A percentile compares a stretch with the other conserved stretches of the same genome.
Evolutionary conservation across 53 echinoderm and acorn worm genomes (phyloP).

Genomic region (Apostichopus leukothele): DNA sequence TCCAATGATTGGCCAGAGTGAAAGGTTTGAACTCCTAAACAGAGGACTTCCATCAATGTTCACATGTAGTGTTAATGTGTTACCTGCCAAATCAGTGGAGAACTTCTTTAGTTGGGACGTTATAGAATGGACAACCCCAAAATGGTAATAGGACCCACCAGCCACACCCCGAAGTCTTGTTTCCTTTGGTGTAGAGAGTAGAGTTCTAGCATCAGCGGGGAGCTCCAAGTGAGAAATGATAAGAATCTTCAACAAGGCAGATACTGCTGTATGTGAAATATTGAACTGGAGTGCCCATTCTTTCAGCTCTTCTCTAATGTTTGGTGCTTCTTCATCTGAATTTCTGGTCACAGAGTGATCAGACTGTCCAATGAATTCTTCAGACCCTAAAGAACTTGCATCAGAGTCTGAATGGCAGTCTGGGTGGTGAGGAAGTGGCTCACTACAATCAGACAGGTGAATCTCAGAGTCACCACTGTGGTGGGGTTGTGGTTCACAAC

Average conservation of each 20-base stretch:
- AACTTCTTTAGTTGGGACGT: not conserved
- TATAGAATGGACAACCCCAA: conserved; percentile 34
- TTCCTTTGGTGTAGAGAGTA: conserved; percentile 8
- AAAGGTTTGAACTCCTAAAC: conserved; percentile 35
- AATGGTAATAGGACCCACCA: conserved; percentile 61
- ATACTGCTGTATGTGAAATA: not conserved
- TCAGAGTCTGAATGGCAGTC: no score
- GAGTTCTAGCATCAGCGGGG: not conserved
- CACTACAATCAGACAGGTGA: no score
- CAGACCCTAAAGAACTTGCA: no score
- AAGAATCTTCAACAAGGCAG: not conserved
- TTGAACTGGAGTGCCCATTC: no score
- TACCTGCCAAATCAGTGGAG: not conserved
- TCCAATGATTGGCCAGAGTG: conserved; percentile 61
- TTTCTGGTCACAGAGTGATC: no score
- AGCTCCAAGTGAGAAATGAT: not conserved
- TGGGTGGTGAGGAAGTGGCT: no score
- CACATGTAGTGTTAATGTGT: conserved; percentile 21
- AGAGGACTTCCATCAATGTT: conserved; percentile 60
- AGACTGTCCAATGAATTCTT: no score
- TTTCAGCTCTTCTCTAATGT: no score
- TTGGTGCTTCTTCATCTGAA: no score
- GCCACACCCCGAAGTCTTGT: not conserved
- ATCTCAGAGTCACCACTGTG: no score
- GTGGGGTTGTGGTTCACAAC: no score